Percentiles rank a stretch among this genome's conserved stretches.
These are phyloP conservation scores for Lucilia sericata DNA, from an alignment of 1,140 invertebrate species.

Conservation along the genomic window DNA sequence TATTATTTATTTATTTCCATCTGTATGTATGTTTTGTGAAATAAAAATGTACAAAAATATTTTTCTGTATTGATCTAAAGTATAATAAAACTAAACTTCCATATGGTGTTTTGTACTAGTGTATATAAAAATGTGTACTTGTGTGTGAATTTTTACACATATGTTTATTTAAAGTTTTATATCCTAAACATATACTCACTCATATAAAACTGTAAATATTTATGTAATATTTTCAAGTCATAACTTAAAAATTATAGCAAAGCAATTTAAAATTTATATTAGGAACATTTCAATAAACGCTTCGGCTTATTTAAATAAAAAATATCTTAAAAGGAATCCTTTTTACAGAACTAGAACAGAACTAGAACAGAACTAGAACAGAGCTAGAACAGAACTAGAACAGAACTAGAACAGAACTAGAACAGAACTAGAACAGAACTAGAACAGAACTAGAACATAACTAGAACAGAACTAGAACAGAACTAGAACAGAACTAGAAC, in stretches of 20 bases:
- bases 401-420: too few species aligned
- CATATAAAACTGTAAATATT: not conserved
- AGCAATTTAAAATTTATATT: too few species aligned
- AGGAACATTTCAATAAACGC: too few species aligned
- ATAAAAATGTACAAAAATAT: not conserved
- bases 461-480: too few species aligned
- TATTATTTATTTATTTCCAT: not conserved
- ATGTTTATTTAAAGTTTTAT: slow-evolving; percentile 12
- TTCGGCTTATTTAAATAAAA: too few species aligned
- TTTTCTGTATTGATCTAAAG: slow-evolving; percentile 3
- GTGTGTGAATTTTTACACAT: not conserved
- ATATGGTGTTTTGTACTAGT: not conserved
- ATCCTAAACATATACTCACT: not conserved
- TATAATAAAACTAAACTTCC: not conserved
- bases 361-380: too few species aligned
- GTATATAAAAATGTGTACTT: not conserved
- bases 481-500: too few species aligned
- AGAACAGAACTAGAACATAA: too few species aligned
- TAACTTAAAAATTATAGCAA: not conserved
- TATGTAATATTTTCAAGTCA: slow-evolving; percentile 2
- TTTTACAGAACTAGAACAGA: too few species aligned
- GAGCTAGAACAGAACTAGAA: too few species aligned
- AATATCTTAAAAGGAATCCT: too few species aligned
- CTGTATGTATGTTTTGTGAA: not conserved
- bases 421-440: too few species aligned